These are phyloP conservation scores for Tupaia chinensis DNA, from an alignment of 2,113 vertebrate genomes.

Conservation along the genomic window DNA sequence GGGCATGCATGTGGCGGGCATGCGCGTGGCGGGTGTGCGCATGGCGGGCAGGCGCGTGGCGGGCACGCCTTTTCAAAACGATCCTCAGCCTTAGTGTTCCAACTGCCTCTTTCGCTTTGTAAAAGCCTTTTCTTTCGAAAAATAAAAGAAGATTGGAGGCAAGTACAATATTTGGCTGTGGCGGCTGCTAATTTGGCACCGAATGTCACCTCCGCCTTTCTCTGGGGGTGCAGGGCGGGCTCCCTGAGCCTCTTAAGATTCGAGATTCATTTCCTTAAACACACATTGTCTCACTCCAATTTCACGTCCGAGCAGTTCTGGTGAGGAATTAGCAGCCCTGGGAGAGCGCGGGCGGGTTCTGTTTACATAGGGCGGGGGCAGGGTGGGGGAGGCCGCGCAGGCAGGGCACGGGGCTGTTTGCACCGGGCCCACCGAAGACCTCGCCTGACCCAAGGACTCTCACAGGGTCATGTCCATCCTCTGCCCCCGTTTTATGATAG, in stretches of 20 bases:
- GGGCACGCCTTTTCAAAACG: constrained; percentile 65
- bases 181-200: constrained; percentile 87
- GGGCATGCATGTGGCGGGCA: constrained; percentile 11
- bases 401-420: constrained; percentile 17
- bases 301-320: constrained; percentile 79
- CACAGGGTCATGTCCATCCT: neutral
- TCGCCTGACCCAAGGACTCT: neutral
- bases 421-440: neutral
- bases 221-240: constrained; percentile 77
- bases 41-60: neutral
- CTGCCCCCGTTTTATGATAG: neutral
- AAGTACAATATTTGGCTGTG: constrained; percentile 86
- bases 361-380: constrained; percentile 51
- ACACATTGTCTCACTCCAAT: constrained; percentile 74
- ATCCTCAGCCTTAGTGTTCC: constrained; percentile 75
- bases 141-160: constrained; percentile 85
- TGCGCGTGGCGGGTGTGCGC: constrained; percentile 39
- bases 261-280: constrained; percentile 84
- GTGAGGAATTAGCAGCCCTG: constrained; percentile 70
- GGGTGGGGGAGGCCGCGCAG: neutral
- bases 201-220: constrained; percentile 85
- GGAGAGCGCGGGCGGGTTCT: constrained; percentile 73
- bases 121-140: constrained; percentile 81
- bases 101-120: constrained; percentile 83
- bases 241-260: constrained; percentile 80